Evolutionary conservation across 1,140 invertebrate genomes (phyloP).

Genomic region (Zaprionus africanus): DNA sequence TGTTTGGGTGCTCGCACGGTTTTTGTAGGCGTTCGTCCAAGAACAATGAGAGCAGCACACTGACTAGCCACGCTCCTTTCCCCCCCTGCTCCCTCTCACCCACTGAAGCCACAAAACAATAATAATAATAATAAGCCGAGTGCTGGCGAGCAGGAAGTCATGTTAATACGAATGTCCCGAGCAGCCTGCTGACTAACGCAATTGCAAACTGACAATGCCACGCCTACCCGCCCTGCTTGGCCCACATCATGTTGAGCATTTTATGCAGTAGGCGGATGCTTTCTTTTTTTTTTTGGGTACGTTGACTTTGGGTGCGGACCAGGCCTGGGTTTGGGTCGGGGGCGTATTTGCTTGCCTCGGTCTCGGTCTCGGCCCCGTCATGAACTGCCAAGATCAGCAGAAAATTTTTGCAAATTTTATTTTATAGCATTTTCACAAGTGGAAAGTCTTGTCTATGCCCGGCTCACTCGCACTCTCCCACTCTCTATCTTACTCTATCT

Average conservation of each 20-base stretch:
- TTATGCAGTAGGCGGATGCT: conserved; percentile 56
- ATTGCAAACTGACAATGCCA: conserved; percentile 67
- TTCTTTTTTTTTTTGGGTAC: neutral
- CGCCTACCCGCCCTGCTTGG: conserved; percentile 1
- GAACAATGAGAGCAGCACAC: conserved; percentile 50
- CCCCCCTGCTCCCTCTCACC: neutral
- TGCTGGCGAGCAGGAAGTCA: conserved; percentile 59
- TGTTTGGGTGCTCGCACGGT: conserved; percentile 53
- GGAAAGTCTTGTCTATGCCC: conserved; percentile 69
- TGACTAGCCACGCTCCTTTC: neutral
- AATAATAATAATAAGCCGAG: conserved; percentile 71
- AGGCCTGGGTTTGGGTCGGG: neutral
- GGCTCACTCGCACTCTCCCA: neutral
- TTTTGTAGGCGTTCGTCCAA: conserved; percentile 48
- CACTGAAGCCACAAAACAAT: conserved; percentile 66
- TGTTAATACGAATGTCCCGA: conserved; percentile 77
- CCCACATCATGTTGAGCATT: conserved; percentile 32
- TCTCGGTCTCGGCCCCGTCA: conserved; percentile 48
- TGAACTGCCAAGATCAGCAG: conserved; percentile 78
- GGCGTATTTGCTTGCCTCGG: conserved; percentile 60
- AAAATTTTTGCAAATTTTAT: conserved; percentile 82
- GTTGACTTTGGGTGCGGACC: neutral
- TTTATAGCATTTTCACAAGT: conserved; percentile 82
- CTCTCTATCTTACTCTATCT: neutral
- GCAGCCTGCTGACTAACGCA: conserved; percentile 78